Evolutionary conservation across 2,113 vertebrate genomes (phyloP), one percentile per base, ranked within the genome.

Genomic region (Chaetops frenatus): DNA sequence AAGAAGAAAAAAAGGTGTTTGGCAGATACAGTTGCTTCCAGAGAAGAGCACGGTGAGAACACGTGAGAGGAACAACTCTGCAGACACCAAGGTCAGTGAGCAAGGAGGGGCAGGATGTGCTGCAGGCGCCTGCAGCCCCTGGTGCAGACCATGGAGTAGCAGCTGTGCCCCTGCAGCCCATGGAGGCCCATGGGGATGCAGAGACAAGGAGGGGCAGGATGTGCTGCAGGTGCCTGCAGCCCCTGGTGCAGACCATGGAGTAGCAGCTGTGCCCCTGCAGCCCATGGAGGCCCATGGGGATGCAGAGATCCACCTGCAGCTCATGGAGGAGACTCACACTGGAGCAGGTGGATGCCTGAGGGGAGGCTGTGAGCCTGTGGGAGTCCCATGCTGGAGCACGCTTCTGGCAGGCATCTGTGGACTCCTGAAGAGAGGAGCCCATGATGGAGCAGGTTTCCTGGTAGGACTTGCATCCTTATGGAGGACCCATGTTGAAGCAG

Each of bases 311-410:
- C 31, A 31, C 6, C 21, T 42, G 21, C 44, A 66, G 51, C 36
- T 31, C 1, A 0, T 44, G 54, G 27, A 36, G 22, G 33, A 27
- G 9, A n/a, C n/a, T n/a, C n/a, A n/a, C n/a, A n/a, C 9, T n/a
- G n/a, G 36, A 67, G 44, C 25, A 50, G 4, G 13, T 35, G 13
- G 36, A 20, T 45, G 33, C 27, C 54, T 60, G 54, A 33, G 11
- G 28, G 14, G 27, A 67, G 23, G 33, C 54, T 60, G 27, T 51
- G 62, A 69, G 11, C 45, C 38, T 36, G 22, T 51, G 45, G 33
- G 44, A 44, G 18, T 36, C 18, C 33, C 1, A 0, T 67, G 38
- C 22, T 45, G 28, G 27, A 53, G 45, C 62, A 58, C 31, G 31
- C 6, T 58, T 44, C 51, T 57, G n/a, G 57, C 6, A 45, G 38